These are phyloP conservation scores for Podarcis raffonei DNA, from an alignment of 2,113 vertebrate genomes.

Conservation along the genomic window DNA sequence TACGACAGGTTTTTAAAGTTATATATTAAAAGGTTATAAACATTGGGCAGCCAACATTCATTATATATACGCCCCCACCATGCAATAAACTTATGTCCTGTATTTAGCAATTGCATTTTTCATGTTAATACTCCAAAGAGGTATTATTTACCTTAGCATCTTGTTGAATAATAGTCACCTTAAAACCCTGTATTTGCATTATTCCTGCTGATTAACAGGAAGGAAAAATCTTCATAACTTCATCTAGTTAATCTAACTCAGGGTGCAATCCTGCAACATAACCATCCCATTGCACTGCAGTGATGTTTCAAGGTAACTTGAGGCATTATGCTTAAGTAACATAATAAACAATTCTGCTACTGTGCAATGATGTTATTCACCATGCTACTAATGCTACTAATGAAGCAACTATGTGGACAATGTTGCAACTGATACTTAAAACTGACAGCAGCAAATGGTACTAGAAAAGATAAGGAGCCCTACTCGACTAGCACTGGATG, in stretches of 20 bases:
- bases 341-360: not conserved
- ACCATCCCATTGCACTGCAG: not conserved
- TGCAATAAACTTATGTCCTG: constrained; percentile 34
- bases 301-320: not conserved
- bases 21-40: constrained; percentile 44
- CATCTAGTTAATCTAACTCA: constrained; percentile 22
- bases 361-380: not conserved
- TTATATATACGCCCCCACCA: not conserved
- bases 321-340: not conserved
- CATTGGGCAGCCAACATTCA: constrained; percentile 34
- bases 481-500: not conserved
- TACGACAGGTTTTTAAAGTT: constrained; percentile 20
- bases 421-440: not conserved
- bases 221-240: not conserved
- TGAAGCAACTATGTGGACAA: not conserved
- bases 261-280: not conserved
- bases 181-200: constrained; percentile 25
- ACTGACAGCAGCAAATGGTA: not conserved
- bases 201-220: constrained; percentile 12
- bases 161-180: constrained; percentile 40
- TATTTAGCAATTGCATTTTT: constrained; percentile 11
- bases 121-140: constrained; percentile 39
- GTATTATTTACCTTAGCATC: constrained; percentile 49
- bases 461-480: not conserved
- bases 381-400: not conserved